Evolutionary conservation across 2,888 invertebrate genomes (phyloP).

Genomic region (Cheilosia urbana): DNA sequence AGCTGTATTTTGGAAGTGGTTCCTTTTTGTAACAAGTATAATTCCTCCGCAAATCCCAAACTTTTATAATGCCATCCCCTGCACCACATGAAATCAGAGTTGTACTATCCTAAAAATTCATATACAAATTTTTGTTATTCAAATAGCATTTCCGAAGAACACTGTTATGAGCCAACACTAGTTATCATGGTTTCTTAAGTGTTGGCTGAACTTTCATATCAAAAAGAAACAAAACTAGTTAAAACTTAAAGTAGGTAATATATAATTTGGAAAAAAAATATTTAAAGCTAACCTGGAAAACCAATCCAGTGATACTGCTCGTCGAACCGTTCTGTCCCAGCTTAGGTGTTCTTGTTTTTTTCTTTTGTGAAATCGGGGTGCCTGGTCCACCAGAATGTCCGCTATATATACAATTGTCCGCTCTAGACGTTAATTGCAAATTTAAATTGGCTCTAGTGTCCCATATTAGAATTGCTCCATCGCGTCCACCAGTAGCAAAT

Average conservation of each 20-base stretch:
- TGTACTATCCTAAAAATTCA: constrained; percentile 86
- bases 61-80: constrained; percentile 93
- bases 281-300: constrained; percentile 87
- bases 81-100: constrained; percentile 94
- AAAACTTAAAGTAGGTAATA: background rate
- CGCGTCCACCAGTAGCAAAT: constrained; percentile 94
- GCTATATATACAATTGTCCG: constrained; percentile 89
- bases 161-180: no score
- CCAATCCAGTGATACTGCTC: constrained; percentile 92
- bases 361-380: constrained; percentile 85
- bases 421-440: constrained; percentile 84
- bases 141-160: background rate
- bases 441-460: constrained; percentile 87
- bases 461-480: constrained; percentile 94
- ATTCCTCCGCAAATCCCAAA: constrained; percentile 94
- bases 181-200: no score
- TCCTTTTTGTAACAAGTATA: constrained; percentile 89
- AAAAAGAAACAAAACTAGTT: background rate
- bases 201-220: no score
- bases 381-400: constrained; percentile 83
- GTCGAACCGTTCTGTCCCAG: constrained; percentile 85
- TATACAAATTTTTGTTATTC: background rate
- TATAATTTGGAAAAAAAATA: background rate
- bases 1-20: constrained; percentile 88
- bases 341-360: constrained; percentile 83